Percentiles rank a stretch among this genome's conserved stretches.
phyloP scores from a whole-genome alignment of 1,140 invertebrate species.

The Conopomorpha cramerella region DNA sequence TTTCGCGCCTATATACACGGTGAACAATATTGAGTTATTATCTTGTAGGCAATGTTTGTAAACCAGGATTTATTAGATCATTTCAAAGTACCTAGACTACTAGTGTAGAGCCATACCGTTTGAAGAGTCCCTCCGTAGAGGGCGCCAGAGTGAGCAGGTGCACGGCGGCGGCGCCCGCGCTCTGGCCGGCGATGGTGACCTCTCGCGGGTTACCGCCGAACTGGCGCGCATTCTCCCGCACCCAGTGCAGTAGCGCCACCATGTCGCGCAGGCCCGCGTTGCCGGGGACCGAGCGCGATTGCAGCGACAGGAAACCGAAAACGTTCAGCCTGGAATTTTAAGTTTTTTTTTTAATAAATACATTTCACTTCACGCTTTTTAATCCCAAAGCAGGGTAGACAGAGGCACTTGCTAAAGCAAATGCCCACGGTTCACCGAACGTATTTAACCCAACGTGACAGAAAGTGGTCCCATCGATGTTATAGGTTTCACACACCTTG shows the following conservation, averaged over 20 bases:
- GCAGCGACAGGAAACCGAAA: constrained; percentile 61
- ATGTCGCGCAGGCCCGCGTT: constrained; percentile 73
- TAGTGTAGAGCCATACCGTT: too few relatives aligned
- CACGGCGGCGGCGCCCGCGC: constrained; percentile 59
- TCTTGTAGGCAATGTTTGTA: not conserved
- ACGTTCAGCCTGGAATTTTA: constrained; percentile 49
- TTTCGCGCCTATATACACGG: not conserved
- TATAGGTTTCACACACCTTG: too few relatives aligned
- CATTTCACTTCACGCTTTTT: too few relatives aligned
- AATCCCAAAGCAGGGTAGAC: too few relatives aligned
- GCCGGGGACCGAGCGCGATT: constrained; percentile 63
- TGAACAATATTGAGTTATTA: constrained; percentile 1
- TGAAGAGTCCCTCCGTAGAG: constrained; percentile 20
- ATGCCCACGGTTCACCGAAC: too few relatives aligned
- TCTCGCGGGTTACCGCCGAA: constrained; percentile 70
- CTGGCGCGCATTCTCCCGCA: constrained; percentile 65
- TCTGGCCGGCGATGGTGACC: constrained; percentile 66
- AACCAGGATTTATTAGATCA: too few relatives aligned
- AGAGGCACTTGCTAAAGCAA: too few relatives aligned
- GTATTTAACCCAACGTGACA: too few relatives aligned
- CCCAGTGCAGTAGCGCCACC: constrained; percentile 65
- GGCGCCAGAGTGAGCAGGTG: constrained; percentile 50
- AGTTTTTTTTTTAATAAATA: too few relatives aligned
- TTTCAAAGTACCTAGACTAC: too few relatives aligned
- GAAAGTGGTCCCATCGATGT: too few relatives aligned